Conservation (phyloP, 2,797 vertebrate genomes). For the Serranus cabrilla region DNA sequence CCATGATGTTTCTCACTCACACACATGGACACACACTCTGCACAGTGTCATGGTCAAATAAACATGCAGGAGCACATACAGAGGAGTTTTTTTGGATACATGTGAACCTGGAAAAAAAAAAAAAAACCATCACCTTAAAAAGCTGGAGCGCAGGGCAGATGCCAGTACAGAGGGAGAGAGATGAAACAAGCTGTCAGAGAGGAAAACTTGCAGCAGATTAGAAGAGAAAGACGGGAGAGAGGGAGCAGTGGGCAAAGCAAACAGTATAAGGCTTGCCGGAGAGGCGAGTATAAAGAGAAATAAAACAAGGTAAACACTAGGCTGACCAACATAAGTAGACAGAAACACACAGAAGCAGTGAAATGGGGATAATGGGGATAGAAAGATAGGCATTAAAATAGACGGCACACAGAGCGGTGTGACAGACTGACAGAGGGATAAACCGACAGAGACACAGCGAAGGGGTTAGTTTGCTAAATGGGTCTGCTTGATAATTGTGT, state of each 20-base stretch:
- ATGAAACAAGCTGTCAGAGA: slow-evolving; percentile 72
- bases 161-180: slow-evolving; percentile 45
- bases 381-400: slow-evolving; percentile 61
- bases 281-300: slow-evolving; percentile 45
- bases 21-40: background rate
- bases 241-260: slow-evolving; percentile 42
- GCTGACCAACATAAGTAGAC: slow-evolving; percentile 35
- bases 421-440: slow-evolving; percentile 69
- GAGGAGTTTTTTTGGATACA: slow-evolving; percentile 21
- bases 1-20: slow-evolving; percentile 12
- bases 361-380: slow-evolving; percentile 59
- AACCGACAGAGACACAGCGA: slow-evolving; percentile 65
- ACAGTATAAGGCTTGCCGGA: slow-evolving; percentile 43
- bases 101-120: slow-evolving; percentile 14
- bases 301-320: slow-evolving; percentile 58
- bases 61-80: background rate
- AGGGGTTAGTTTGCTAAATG: slow-evolving; percentile 80
- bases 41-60: slow-evolving; percentile 33
- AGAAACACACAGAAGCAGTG: slow-evolving; percentile 44
- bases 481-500: slow-evolving; percentile 84
- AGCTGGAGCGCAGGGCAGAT: slow-evolving; percentile 42
- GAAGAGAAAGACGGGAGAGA: slow-evolving; percentile 50
- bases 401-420: slow-evolving; percentile 53
- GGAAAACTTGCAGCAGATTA: slow-evolving; percentile 69
- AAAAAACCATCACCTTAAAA: slow-evolving; percentile 38